Evolutionary conservation across 2,113 vertebrate genomes (phyloP).

Genomic region (Stigmatopora nigra): DNA sequence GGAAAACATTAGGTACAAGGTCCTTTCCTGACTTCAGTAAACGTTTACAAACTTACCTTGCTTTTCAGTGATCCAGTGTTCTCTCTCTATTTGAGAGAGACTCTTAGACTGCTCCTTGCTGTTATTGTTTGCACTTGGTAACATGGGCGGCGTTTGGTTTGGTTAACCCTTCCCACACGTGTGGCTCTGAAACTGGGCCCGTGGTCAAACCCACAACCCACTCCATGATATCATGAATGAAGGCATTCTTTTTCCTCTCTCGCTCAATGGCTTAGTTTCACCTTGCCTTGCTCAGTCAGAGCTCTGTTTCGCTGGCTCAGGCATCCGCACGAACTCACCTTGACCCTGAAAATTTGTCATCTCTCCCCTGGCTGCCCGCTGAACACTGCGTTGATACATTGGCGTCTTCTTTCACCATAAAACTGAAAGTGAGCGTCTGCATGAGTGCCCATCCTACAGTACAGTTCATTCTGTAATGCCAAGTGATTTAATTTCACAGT

Average conservation of each 20-base stretch:
- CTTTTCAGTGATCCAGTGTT: background rate
- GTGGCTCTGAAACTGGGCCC: conserved; percentile 38
- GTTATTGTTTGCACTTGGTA: background rate
- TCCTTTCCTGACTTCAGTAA: too few species aligned
- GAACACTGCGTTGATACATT: conserved; percentile 6
- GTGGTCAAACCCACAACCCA: conserved; percentile 41
- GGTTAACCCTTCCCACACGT: conserved; percentile 59
- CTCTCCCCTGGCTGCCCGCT: background rate
- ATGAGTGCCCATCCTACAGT: background rate
- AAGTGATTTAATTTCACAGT: background rate
- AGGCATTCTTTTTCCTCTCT: conserved; percentile 40
- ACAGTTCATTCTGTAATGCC: background rate
- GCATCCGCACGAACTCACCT: conserved; percentile 39
- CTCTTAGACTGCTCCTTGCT: background rate
- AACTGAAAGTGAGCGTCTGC: background rate
- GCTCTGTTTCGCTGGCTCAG: conserved; percentile 9
- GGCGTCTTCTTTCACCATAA: conserved; percentile 12
- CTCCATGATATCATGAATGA: conserved; percentile 56
- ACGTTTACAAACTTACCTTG: background rate
- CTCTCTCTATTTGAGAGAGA: background rate
- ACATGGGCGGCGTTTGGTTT: conserved; percentile 29
- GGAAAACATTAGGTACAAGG: too few species aligned
- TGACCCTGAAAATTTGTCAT: conserved; percentile 31
- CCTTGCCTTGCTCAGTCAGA: conserved; percentile 7
- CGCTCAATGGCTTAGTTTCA: conserved; percentile 14